Evolutionary conservation across 2,797 vertebrate species (phyloP).

Genomic region (Falco cherrug): DNA sequence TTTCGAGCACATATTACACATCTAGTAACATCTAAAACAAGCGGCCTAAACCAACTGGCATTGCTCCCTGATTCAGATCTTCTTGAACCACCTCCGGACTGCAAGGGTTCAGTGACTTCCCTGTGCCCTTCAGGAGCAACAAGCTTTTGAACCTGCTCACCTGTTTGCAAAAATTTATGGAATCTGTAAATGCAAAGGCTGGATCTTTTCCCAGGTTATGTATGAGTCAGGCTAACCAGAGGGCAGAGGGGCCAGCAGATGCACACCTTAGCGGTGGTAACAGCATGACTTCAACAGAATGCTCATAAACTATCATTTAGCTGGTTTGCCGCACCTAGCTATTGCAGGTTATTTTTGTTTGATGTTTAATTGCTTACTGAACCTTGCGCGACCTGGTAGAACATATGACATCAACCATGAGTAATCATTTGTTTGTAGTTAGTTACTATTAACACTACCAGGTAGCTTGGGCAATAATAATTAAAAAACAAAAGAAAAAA

Average conservation of each 20-base stretch:
- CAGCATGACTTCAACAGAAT: neutral
- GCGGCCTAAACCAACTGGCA: neutral
- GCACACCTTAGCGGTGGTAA: neutral
- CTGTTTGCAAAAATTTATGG: neutral
- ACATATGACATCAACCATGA: neutral
- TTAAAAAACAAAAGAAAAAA: no score
- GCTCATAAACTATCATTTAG: neutral
- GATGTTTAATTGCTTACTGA: conserved; percentile 53
- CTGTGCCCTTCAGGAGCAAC: neutral
- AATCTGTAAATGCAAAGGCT: neutral
- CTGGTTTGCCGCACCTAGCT: neutral
- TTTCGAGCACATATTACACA: neutral
- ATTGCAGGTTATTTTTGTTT: neutral
- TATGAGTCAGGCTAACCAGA: neutral
- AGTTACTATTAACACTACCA: conserved; percentile 25
- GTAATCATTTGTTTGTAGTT: conserved; percentile 41
- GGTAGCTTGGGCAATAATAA: neutral
- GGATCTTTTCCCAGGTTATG: neutral
- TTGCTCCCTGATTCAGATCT: neutral
- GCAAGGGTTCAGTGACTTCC: neutral
- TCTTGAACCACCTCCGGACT: neutral
- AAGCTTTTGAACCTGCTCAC: neutral
- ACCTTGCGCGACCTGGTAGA: neutral
- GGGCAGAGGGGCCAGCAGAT: neutral
- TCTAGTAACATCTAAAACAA: neutral